These are phyloP conservation scores for Psittacula derbiana DNA, from an alignment of 2,797 vertebrate genomes.

Conservation along the genomic window DNA sequence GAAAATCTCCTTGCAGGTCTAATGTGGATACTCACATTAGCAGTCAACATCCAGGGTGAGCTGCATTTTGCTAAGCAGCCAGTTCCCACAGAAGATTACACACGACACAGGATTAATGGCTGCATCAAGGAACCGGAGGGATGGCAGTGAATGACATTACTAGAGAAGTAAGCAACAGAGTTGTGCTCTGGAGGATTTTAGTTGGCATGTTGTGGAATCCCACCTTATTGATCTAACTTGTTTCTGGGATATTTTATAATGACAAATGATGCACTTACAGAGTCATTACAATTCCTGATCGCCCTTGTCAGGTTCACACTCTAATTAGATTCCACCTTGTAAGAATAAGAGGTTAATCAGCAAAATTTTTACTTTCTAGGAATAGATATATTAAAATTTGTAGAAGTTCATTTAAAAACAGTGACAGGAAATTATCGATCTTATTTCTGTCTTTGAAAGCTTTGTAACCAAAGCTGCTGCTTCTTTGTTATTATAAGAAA, in stretches of 20 bases:
- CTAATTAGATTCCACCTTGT: neutral
- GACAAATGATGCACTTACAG: neutral
- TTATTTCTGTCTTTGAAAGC: neutral
- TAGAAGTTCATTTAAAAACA: constrained; percentile 22
- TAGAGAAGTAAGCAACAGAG: neutral
- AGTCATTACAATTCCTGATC: constrained; percentile 22
- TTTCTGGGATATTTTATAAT: constrained; percentile 38
- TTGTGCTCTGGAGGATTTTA: neutral
- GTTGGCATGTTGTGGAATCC: neutral
- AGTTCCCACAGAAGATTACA: constrained; percentile 48
- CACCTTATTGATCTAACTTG: neutral
- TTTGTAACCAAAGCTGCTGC: neutral
- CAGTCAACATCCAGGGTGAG: neutral
- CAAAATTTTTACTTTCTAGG: neutral
- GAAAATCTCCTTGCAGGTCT: neutral
- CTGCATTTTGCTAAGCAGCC: constrained; percentile 36
- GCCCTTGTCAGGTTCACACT: neutral
- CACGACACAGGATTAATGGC: constrained; percentile 3
- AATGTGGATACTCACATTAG: neutral
- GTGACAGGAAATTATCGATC: constrained; percentile 33
- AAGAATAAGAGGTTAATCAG: constrained; percentile 30
- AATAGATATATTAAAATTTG: neutral
- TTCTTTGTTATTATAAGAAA: neutral
- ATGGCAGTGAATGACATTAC: neutral
- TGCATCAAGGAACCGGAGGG: neutral